A percentile compares a stretch with the other conserved stretches of the same genome.
Evolutionary conservation across 2,797 vertebrate genomes (phyloP).

Genomic region (Morelia viridis): DNA sequence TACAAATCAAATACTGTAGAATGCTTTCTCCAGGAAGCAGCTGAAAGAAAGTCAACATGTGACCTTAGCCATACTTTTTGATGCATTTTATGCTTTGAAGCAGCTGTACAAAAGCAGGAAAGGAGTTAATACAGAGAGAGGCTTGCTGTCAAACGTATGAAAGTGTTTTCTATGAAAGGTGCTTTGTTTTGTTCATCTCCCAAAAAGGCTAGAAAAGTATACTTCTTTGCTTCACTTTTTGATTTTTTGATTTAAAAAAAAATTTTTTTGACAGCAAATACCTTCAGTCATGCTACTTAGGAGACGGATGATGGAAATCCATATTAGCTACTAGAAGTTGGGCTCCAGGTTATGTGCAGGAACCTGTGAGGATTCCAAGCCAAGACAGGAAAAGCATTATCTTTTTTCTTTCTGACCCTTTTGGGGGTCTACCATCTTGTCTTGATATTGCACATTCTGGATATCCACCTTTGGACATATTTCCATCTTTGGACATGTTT

Average conservation of each 20-base stretch:
- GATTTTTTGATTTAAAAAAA: slow-evolving; percentile 16
- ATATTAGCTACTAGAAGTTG: neutral
- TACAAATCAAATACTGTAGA: slow-evolving; percentile 41
- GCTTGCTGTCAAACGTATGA: slow-evolving; percentile 40
- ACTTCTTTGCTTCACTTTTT: slow-evolving; percentile 8
- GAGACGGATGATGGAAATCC: slow-evolving; percentile 13
- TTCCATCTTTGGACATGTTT: neutral
- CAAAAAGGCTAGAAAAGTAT: slow-evolving; percentile 37
- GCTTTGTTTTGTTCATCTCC: slow-evolving; percentile 1
- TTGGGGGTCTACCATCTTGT: neutral
- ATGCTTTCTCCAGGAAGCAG: slow-evolving; percentile 22
- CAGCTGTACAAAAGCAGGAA: slow-evolving; percentile 38
- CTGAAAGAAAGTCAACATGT: slow-evolving; percentile 37
- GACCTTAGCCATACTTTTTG: slow-evolving; percentile 30
- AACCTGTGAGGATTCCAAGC: neutral
- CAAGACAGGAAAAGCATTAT: neutral
- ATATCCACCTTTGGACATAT: neutral
- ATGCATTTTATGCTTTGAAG: slow-evolving; percentile 57
- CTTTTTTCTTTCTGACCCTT: neutral
- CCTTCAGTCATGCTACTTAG: slow-evolving; percentile 28
- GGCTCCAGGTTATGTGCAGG: neutral
- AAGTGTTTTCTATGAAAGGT: slow-evolving; percentile 41
- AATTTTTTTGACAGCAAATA: slow-evolving; percentile 32
- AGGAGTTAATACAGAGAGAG: slow-evolving; percentile 30
- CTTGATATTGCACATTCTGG: neutral